Conservation (phyloP, 1,140 invertebrate genomes). For the Drosophila mauritiana region DNA sequence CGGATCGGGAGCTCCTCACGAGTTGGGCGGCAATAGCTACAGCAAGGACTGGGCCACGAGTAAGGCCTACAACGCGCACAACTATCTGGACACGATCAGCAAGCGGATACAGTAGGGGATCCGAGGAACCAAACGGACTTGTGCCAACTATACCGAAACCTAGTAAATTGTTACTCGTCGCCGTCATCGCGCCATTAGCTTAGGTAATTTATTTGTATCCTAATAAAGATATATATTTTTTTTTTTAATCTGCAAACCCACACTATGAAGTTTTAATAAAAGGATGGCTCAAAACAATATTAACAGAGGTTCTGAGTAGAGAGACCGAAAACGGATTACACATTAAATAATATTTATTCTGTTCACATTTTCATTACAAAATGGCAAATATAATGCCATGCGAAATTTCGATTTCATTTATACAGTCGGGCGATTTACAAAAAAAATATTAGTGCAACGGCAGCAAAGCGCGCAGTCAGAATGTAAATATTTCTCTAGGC, state of each 20-base stretch:
- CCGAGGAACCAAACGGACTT: background rate
- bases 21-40: slow-evolving; percentile 58
- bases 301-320: too few relatives aligned
- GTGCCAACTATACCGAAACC: slow-evolving; percentile 47
- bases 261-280: background rate
- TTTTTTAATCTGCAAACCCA: slow-evolving; percentile 25
- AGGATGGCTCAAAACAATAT: too few relatives aligned
- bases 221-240: slow-evolving; percentile 61
- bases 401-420: background rate
- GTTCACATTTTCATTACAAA: too few relatives aligned
- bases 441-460: background rate
- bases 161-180: slow-evolving; percentile 51
- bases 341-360: too few relatives aligned
- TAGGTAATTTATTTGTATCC: slow-evolving; percentile 45
- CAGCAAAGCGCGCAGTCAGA: background rate
- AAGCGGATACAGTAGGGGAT: slow-evolving; percentile 66
- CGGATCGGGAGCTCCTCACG: slow-evolving; percentile 46
- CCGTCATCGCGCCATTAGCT: slow-evolving; percentile 24
- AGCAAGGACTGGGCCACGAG: slow-evolving; percentile 79
- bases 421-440: too few relatives aligned
- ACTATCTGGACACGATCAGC: slow-evolving; percentile 80
- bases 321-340: too few relatives aligned
- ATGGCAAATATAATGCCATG: too few relatives aligned
- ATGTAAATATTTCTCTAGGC: background rate
- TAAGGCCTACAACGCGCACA: slow-evolving; percentile 76